Base-by-base conservation (phyloP, 1,140 invertebrate genomes). In the Plodia interpunctella region DNA sequence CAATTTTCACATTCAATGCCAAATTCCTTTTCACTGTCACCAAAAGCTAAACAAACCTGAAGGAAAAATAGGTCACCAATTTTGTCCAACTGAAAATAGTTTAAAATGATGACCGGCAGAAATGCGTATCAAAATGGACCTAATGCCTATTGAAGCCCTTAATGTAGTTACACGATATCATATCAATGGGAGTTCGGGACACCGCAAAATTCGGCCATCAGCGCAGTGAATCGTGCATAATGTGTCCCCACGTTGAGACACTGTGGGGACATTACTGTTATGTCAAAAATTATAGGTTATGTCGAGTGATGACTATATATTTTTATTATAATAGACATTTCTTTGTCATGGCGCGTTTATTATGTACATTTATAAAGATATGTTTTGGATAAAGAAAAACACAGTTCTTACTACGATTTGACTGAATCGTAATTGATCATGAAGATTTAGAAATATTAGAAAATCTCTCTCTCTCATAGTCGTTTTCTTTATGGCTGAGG, bases 181-280 rank as follows among this genome's bases (percentile, higher is more conserved):
- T 60, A 69, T 80, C 54, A 82, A 86, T 83, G 62, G 74, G 63
- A 70, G 74, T 70, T 73, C 68, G 66, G 76, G 75, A 64, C 59
- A 69, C 73, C 82, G 77, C 79, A 76, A 83, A 83, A 83, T 86
- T 80, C 68, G 66, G 62, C 68, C 78, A 80, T 82, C 72, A 66
- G 62, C 68, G 78, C 74, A 82, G 65, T 81, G 74, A 73, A 62
- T 68, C 73, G 76, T 75, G 55, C 53, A 63, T 80, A 79, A 80
- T 69, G 70, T 61, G 60, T 66, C 59, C 55, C 59, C 58, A 59
- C 62, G 62, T 59, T 57, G 57, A 50, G 56, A 54, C 54, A 55
- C 35, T 59, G 55, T 53, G 60, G 61, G 50, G 35, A 63, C 63
- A 65, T 69, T 63, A 69, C 60, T 54, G 56, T 11, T 32, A 11